These are phyloP conservation scores for Synergus gifuensis DNA, from an alignment of 2,888 invertebrate species.

Conservation along the genomic window DNA sequence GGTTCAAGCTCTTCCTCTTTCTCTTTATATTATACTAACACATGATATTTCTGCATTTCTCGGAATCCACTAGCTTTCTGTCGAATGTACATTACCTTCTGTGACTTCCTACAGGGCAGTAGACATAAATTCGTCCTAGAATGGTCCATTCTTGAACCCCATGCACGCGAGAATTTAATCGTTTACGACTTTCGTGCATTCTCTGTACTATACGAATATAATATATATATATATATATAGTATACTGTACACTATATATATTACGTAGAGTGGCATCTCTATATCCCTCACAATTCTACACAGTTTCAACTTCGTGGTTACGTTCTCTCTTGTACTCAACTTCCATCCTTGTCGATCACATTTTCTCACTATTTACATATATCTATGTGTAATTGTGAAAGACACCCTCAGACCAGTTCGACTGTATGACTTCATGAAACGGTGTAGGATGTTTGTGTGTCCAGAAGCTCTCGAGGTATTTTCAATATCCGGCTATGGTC, in stretches of 20 bases:
- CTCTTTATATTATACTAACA: constrained; percentile 11
- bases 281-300: neutral
- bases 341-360: constrained; percentile 2
- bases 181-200: constrained; percentile 46
- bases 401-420: neutral
- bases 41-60: constrained; percentile 15
- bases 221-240: too few relatives aligned
- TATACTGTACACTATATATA: too few relatives aligned
- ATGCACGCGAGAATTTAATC: constrained; percentile 44
- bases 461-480: constrained; percentile 66
- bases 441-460: constrained; percentile 17
- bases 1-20: neutral
- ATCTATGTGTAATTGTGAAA: neutral
- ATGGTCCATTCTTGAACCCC: constrained; percentile 11
- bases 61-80: neutral
- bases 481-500: constrained; percentile 72
- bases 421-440: constrained; percentile 17
- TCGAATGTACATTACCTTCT: constrained; percentile 23
- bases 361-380: neutral
- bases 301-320: neutral
- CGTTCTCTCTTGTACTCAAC: neutral
- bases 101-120: neutral
- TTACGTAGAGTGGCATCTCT: neutral
- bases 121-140: constrained; percentile 29
- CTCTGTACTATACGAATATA: neutral